Percentiles rank a stretch among this genome's conserved stretches.
phyloP scores from a whole-genome alignment of 2,888 invertebrate species.

The Meta bourneti region DNA sequence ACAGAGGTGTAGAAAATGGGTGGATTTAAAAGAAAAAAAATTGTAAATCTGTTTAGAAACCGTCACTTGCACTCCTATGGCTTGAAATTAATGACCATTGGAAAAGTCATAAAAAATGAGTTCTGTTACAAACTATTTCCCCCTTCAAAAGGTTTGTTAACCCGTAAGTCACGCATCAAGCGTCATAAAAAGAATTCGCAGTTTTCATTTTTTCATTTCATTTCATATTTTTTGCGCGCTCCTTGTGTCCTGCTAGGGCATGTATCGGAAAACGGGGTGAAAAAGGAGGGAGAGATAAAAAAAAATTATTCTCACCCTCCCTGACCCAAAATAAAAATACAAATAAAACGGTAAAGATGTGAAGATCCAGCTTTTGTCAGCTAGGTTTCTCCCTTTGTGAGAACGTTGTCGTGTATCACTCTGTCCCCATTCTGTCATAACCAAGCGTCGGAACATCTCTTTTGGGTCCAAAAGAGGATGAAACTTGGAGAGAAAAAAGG shows the following conservation, averaged over 20 bases:
- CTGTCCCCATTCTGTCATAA: constrained; percentile 75
- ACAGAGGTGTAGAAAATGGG: constrained; percentile 4
- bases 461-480: constrained; percentile 23
- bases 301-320: constrained; percentile 4
- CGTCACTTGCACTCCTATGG: constrained; percentile 56
- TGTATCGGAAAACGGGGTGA: constrained; percentile 57
- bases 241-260: constrained; percentile 35
- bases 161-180: constrained; percentile 69
- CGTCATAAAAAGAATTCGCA: constrained; percentile 32
- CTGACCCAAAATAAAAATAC: constrained; percentile 44
- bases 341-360: constrained; percentile 45
- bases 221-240: constrained; percentile 37
- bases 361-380: constrained; percentile 54
- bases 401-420: constrained; percentile 72
- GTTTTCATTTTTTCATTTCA: constrained; percentile 2
- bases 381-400: constrained; percentile 56
- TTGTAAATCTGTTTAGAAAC: constrained; percentile 10
- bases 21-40: neutral
- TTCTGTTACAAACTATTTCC: constrained; percentile 71
- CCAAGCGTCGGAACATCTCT: constrained; percentile 70
- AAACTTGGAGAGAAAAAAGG: neutral
- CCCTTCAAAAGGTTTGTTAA: constrained; percentile 73
- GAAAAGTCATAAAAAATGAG: constrained; percentile 44
- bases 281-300: neutral
- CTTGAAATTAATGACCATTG: constrained; percentile 65